These are phyloP conservation scores for Matsumyia berberina DNA, from an alignment of 2,888 invertebrate genomes.

Conservation along the genomic window DNA sequence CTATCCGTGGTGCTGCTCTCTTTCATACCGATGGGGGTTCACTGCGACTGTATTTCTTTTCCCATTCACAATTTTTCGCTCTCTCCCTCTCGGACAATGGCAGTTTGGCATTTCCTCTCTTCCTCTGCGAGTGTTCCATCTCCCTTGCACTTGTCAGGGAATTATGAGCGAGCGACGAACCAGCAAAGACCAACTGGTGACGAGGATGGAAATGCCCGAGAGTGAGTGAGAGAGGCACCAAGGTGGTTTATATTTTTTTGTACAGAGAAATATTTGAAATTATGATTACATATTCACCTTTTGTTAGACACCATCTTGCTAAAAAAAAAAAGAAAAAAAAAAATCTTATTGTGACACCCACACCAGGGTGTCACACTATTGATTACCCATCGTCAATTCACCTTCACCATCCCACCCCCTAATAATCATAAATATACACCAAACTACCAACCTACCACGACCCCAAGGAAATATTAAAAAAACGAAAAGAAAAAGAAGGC, in stretches of 20 bases:
- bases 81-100: conserved; percentile 65
- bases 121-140: background rate
- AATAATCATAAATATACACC: conserved; percentile 10
- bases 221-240: conserved; percentile 16
- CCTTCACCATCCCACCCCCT: conserved; percentile 8
- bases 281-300: conserved; percentile 62
- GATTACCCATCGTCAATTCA: conserved; percentile 1
- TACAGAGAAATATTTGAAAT: conserved; percentile 35
- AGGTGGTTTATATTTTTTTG: conserved; percentile 47
- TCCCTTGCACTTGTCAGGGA: conserved; percentile 23
- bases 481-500: conserved; percentile 45
- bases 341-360: background rate
- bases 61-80: conserved; percentile 28
- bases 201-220: conserved; percentile 23
- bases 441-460: conserved; percentile 17
- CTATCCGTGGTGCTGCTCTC: conserved; percentile 36
- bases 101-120: conserved; percentile 14
- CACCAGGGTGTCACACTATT: background rate
- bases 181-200: conserved; percentile 67
- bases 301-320: conserved; percentile 40
- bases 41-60: conserved; percentile 28
- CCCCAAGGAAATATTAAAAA: conserved; percentile 7
- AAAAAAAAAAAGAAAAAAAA: background rate
- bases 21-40: conserved; percentile 34
- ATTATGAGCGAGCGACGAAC: conserved; percentile 68